A percentile compares a stretch with the other conserved stretches of the same genome.
phyloP scores from a whole-genome alignment of 2,113 vertebrate genomes.

The Aviceda subcristata region DNA sequence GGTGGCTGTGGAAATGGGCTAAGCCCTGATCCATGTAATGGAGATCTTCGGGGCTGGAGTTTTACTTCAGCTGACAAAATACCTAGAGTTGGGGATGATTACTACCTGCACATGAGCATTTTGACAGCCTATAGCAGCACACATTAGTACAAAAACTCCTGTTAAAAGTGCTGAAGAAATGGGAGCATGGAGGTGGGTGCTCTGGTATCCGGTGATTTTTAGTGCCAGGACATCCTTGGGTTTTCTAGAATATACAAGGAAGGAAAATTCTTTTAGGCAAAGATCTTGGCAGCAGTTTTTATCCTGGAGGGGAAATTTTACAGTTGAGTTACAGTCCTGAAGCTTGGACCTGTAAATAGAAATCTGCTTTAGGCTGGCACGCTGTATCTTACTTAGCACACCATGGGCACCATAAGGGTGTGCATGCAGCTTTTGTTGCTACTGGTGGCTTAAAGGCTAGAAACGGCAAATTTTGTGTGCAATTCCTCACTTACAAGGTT shows the following conservation, averaged over 20 bases:
- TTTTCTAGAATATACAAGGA: background rate
- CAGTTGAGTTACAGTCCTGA: background rate
- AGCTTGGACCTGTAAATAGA: background rate
- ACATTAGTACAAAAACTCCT: accelerated
- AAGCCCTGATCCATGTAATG: background rate
- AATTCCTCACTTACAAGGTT: background rate
- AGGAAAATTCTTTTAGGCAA: background rate
- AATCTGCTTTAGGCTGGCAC: background rate
- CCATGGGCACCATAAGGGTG: background rate
- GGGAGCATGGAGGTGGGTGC: background rate
- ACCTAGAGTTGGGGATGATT: accelerated
- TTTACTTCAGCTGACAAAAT: background rate
- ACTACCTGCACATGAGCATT: background rate
- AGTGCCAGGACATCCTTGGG: background rate
- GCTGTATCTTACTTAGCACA: background rate
- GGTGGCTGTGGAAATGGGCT: background rate
- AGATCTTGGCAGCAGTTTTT: background rate
- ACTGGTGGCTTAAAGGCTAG: background rate
- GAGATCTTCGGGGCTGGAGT: background rate
- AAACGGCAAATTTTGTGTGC: background rate
- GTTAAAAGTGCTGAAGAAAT: background rate
- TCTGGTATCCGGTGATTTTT: background rate
- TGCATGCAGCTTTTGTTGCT: background rate
- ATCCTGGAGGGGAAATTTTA: background rate
- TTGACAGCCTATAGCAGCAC: background rate